phyloP scores from a whole-genome alignment of 2,888 invertebrate species.

The Drosophila austrosaltans region DNA sequence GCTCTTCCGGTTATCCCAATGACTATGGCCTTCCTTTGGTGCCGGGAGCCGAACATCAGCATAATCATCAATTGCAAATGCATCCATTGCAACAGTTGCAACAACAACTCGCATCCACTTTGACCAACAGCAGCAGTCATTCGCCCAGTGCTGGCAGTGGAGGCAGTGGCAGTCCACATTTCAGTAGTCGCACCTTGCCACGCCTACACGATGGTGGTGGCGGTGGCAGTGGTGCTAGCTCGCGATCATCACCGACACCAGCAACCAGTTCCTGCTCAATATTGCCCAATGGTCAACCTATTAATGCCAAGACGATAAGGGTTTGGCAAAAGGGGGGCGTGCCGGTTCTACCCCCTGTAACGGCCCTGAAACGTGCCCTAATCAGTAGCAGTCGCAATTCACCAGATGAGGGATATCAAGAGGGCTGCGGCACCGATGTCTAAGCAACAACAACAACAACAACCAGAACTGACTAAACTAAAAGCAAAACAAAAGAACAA shows the following conservation, averaged over 20 bases:
- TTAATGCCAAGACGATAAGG: constrained; percentile 91
- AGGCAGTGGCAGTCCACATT: constrained; percentile 70
- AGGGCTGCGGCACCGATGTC: constrained; percentile 96
- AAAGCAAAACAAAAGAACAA: constrained; percentile 30
- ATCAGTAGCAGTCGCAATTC: constrained; percentile 93
- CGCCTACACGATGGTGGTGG: constrained; percentile 64
- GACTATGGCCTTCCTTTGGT: constrained; percentile 91
- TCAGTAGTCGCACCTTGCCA: constrained; percentile 72
- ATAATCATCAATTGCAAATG: constrained; percentile 81
- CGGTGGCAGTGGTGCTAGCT: constrained; percentile 35
- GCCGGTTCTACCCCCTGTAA: constrained; percentile 93
- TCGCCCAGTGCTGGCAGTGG: constrained; percentile 80
- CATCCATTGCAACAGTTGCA: constrained; percentile 84
- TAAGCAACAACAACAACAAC: constrained; percentile 82
- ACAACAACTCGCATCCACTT: constrained; percentile 77
- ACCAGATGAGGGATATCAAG: constrained; percentile 95
- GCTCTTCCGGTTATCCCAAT: constrained; percentile 87
- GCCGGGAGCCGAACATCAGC: constrained; percentile 83
- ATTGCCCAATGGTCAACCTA: constrained; percentile 83
- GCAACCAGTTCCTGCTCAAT: constrained; percentile 77
- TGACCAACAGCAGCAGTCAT: constrained; percentile 60
- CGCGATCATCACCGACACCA: constrained; percentile 60
- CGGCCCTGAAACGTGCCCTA: constrained; percentile 92
- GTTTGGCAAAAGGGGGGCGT: constrained; percentile 94
- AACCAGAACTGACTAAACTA: constrained; percentile 79